Evolutionary conservation across 2,888 invertebrate species (phyloP).

Genomic region (Pristionchus fissidentatus): DNA sequence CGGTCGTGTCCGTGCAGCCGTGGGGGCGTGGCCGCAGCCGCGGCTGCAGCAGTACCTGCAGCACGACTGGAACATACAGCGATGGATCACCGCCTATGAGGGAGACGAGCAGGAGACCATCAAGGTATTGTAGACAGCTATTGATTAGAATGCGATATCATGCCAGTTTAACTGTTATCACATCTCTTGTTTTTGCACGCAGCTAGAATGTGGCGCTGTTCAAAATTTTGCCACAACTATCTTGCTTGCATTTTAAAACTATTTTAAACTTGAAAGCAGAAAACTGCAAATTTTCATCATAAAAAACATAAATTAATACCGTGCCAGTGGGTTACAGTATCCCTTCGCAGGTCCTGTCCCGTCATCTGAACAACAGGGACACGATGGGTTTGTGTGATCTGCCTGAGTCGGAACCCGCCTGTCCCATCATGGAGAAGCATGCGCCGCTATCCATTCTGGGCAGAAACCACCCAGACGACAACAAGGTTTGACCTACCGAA

Average conservation of each 20-base stretch:
- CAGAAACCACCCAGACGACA: slow-evolving; percentile 60
- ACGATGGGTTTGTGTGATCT: slow-evolving; percentile 62
- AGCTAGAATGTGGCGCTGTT: too few relatives aligned
- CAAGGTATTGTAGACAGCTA: too few relatives aligned
- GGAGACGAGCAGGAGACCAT: slow-evolving; percentile 64
- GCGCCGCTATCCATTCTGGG: slow-evolving; percentile 70
- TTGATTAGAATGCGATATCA: too few relatives aligned
- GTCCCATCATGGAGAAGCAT: slow-evolving; percentile 54
- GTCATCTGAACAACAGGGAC: slow-evolving; percentile 69
- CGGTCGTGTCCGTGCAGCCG: not conserved
- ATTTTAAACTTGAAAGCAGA: too few relatives aligned
- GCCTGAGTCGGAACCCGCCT: slow-evolving; percentile 50
- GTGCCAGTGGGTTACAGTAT: too few relatives aligned
- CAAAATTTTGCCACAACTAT: too few relatives aligned
- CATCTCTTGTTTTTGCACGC: too few relatives aligned
- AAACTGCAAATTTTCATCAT: too few relatives aligned
- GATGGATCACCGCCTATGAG: slow-evolving; percentile 71
- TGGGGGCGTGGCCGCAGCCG: not conserved
- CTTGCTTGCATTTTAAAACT: too few relatives aligned
- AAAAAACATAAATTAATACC: too few relatives aligned
- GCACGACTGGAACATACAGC: slow-evolving; percentile 67
- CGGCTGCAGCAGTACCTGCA: slow-evolving; percentile 18
- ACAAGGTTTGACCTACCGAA: slow-evolving; percentile 57
- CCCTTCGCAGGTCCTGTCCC: slow-evolving; percentile 58
- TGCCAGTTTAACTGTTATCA: not conserved